phyloP scores from a whole-genome alignment of 2,113 vertebrate genomes.

The Pangasianodon gigas region DNA sequence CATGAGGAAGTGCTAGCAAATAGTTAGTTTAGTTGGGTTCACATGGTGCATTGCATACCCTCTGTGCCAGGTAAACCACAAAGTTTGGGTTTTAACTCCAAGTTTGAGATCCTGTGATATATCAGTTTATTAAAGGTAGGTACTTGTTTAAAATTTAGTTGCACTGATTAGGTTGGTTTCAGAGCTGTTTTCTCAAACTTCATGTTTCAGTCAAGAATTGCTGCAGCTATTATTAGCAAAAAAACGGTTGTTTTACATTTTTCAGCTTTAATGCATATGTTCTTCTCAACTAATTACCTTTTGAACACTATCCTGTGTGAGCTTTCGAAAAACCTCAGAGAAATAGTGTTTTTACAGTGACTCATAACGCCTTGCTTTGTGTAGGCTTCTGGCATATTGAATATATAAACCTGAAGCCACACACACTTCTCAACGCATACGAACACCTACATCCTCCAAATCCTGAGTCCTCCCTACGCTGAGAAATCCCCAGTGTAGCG shows the following conservation, averaged over 20 bases:
- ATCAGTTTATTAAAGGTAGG: not conserved
- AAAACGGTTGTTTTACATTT: not conserved
- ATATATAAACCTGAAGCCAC: constrained; percentile 18
- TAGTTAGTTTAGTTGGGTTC: not conserved
- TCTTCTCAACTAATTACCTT: not conserved
- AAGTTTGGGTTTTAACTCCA: not conserved
- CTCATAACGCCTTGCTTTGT: constrained; percentile 10
- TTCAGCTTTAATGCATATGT: not conserved
- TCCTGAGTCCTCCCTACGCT: not conserved
- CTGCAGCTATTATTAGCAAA: not conserved
- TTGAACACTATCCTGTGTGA: not conserved
- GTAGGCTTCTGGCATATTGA: constrained; percentile 21
- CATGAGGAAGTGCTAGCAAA: no score
- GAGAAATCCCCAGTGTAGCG: not conserved
- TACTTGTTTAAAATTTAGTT: not conserved
- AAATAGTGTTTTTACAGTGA: constrained; percentile 1
- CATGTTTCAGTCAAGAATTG: not conserved
- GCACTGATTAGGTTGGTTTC: not conserved
- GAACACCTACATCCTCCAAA: not conserved
- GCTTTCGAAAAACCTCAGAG: not conserved
- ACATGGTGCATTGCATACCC: not conserved
- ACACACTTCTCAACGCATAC: not conserved
- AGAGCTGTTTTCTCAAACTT: not conserved
- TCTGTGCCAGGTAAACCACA: not conserved
- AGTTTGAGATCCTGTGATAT: not conserved